Conservation (phyloP, 2,113 vertebrate genomes). For the Ochotona princeps region DNA sequence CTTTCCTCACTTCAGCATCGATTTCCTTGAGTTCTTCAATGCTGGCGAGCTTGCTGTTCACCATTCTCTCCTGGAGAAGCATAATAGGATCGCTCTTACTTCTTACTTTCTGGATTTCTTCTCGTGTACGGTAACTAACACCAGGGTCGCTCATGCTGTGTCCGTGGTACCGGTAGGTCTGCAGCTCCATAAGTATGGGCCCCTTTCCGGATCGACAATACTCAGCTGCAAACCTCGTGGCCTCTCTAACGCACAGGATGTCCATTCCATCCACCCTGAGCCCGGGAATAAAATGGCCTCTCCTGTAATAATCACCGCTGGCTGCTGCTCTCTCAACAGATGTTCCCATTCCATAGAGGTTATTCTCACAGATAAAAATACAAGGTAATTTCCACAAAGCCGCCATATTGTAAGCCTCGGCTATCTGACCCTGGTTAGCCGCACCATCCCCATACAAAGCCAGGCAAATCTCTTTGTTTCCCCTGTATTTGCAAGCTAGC, state of each 20-base stretch:
- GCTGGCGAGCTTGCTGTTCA: constrained; percentile 92
- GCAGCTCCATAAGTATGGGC: constrained; percentile 94
- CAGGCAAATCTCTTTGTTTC: constrained; percentile 88
- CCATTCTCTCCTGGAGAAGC: constrained; percentile 93
- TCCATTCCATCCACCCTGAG: constrained; percentile 96
- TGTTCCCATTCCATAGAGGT: constrained; percentile 94
- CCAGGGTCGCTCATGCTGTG: constrained; percentile 98
- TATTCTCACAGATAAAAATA: constrained; percentile 96
- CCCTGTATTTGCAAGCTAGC: constrained; percentile 91
- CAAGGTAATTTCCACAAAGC: constrained; percentile 96
- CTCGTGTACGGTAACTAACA: constrained; percentile 94
- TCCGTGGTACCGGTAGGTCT: constrained; percentile 95
- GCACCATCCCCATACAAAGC: constrained; percentile 95
- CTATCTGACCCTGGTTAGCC: constrained; percentile 96
- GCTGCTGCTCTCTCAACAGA: constrained; percentile 90
- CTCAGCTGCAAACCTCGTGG: constrained; percentile 90
- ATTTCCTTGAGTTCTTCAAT: constrained; percentile 95
- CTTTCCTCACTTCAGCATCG: constrained; percentile 92
- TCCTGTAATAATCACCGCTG: constrained; percentile 93
- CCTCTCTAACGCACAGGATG: constrained; percentile 93
- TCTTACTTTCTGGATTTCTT: constrained; percentile 95
- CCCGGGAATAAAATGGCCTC: constrained; percentile 92
- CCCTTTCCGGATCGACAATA: constrained; percentile 93
- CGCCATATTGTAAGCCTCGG: constrained; percentile 95
- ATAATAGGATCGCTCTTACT: constrained; percentile 97